phyloP scores from a whole-genome alignment of 2,113 vertebrate genomes.

The Eptesicus fuscus region DNA sequence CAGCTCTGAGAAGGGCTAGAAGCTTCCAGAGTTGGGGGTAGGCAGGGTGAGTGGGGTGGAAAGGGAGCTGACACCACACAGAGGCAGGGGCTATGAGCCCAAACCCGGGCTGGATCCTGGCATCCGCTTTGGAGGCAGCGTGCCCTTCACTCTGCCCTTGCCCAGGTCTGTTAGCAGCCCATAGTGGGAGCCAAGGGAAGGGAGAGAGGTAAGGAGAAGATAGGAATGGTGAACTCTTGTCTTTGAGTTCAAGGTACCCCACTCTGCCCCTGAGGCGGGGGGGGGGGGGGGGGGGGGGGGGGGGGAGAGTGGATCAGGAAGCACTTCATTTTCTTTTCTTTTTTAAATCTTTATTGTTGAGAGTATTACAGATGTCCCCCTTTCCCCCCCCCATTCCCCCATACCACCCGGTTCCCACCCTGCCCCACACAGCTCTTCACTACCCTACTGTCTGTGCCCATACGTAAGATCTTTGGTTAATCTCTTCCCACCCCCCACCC shows the following conservation, averaged over 20 bases:
- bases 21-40: not conserved
- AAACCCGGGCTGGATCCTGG: not conserved
- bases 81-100: not conserved
- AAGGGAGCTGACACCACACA: not conserved
- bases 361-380: no score
- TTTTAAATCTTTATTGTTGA: no score
- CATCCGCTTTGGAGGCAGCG: not conserved
- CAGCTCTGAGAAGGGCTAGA: not conserved
- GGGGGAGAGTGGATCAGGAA: not conserved
- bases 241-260: not conserved
- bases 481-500: no score
- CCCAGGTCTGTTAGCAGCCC: not conserved
- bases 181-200: not conserved
- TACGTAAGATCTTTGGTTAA: no score
- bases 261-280: not conserved
- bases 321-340: not conserved
- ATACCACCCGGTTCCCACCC: no score
- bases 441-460: no score
- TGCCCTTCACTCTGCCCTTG: constrained; percentile 52
- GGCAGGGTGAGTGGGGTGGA: not conserved
- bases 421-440: no score
- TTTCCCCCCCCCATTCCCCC: no score
- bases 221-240: not conserved
- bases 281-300: no score
- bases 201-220: not conserved